A percentile compares a stretch with the other conserved stretches of the same genome.
Conservation (phyloP, 2,888 invertebrate species). For the Erebia epiphron region DNA sequence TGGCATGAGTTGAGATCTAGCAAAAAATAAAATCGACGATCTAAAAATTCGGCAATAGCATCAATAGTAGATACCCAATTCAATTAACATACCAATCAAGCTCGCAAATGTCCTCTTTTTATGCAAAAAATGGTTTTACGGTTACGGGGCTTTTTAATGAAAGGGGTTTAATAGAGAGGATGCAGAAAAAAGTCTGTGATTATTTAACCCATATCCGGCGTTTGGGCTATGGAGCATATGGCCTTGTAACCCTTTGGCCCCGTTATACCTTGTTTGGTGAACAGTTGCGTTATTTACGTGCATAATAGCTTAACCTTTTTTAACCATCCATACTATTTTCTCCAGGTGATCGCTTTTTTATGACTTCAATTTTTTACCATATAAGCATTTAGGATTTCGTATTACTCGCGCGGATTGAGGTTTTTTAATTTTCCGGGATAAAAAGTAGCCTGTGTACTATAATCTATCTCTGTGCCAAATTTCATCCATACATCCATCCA, state of each 20-base stretch:
- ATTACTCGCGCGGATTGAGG: no score
- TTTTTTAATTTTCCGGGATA: no score
- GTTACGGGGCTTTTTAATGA: slow-evolving; percentile 68
- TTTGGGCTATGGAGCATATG: slow-evolving; percentile 66
- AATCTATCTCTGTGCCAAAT: no score
- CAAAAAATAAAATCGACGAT: slow-evolving; percentile 36
- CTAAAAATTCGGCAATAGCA: slow-evolving; percentile 48
- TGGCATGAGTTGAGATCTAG: not conserved
- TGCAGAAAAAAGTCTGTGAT: slow-evolving; percentile 73
- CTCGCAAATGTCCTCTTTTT: slow-evolving; percentile 71
- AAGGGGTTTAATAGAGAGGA: slow-evolving; percentile 70
- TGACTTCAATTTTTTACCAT: slow-evolving; percentile 24
- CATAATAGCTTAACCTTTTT: slow-evolving; percentile 65
- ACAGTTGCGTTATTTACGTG: slow-evolving; percentile 75
- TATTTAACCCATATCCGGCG: slow-evolving; percentile 81
- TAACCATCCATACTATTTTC: no score
- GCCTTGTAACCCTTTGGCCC: slow-evolving; percentile 80
- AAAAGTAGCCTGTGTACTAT: no score
- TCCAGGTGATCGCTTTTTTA: slow-evolving; percentile 63
- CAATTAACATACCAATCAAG: slow-evolving; percentile 67
- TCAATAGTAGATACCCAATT: slow-evolving; percentile 54
- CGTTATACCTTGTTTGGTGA: slow-evolving; percentile 69
- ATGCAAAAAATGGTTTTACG: slow-evolving; percentile 51
- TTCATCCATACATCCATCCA: no score
- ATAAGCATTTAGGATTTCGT: no score